A percentile compares a stretch with the other conserved stretches of the same genome.
Conservation (phyloP, 1,140 invertebrate species). For the Lepidotrigona ventralis region DNA sequence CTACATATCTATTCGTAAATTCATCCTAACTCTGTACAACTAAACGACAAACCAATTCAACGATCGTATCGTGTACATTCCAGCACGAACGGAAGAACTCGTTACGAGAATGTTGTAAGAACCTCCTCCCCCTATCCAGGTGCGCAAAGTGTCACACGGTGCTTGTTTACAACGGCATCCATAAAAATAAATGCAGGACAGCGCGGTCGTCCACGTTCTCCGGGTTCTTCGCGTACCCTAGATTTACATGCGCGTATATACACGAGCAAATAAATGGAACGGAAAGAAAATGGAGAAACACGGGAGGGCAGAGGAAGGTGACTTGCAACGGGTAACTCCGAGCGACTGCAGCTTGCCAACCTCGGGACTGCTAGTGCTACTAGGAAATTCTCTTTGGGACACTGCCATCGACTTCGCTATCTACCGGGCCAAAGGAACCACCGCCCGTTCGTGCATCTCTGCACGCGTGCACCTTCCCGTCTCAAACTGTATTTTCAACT, state of each 20-base stretch:
- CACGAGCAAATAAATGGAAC: slow-evolving; percentile 41
- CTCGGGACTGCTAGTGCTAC: slow-evolving; percentile 65
- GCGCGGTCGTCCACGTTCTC: slow-evolving; percentile 8
- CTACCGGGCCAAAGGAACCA: slow-evolving; percentile 60
- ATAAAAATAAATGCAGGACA: slow-evolving; percentile 39
- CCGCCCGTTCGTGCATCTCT: slow-evolving; percentile 29
- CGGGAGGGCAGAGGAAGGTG: slow-evolving; percentile 38
- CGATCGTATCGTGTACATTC: not conserved
- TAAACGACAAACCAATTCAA: no score
- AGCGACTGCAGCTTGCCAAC: slow-evolving; percentile 74
- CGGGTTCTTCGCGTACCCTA: slow-evolving; percentile 6
- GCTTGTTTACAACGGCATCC: slow-evolving; percentile 18
- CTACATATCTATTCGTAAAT: no score
- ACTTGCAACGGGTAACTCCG: slow-evolving; percentile 74
- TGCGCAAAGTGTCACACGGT: not conserved
- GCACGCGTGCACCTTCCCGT: slow-evolving; percentile 6
- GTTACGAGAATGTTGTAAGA: not conserved
- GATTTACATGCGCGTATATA: slow-evolving; percentile 28
- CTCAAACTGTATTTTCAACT: slow-evolving; percentile 46
- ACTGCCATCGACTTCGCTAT: slow-evolving; percentile 73
- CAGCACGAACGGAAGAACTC: not conserved
- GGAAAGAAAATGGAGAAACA: slow-evolving; percentile 30
- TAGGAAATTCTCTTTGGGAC: slow-evolving; percentile 78
- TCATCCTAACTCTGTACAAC: no score
- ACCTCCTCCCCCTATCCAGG: not conserved